Conservation (phyloP, 2,797 vertebrate genomes). For the Apogon talboti region DNA sequence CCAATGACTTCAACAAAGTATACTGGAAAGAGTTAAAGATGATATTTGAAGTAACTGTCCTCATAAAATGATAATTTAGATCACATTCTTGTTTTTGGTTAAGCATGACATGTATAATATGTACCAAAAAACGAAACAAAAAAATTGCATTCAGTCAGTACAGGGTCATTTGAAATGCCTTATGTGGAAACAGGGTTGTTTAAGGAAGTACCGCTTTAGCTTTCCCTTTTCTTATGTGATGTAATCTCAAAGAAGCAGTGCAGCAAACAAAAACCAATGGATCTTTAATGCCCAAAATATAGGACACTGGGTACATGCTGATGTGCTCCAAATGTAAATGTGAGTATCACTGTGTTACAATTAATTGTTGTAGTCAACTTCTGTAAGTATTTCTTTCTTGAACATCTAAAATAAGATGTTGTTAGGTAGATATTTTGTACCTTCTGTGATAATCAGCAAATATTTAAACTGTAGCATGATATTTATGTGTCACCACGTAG, state of each 20-base stretch:
- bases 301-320: conserved; percentile 64
- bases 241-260: conserved; percentile 50
- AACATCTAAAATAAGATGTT: conserved; percentile 74
- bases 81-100: conserved; percentile 56
- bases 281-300: conserved; percentile 58
- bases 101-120: conserved; percentile 53
- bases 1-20: conserved; percentile 47
- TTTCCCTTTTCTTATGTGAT: conserved; percentile 64
- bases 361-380: conserved; percentile 78
- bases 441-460: conserved; percentile 78
- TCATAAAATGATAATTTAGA: conserved; percentile 42
- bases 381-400: conserved; percentile 75
- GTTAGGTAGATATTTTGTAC: conserved; percentile 84
- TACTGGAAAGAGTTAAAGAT: conserved; percentile 24
- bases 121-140: conserved; percentile 60
- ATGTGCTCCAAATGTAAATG: conserved; percentile 81
- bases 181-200: conserved; percentile 83
- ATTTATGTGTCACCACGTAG: conserved; percentile 78
- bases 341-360: conserved; percentile 81
- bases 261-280: conserved; percentile 62
- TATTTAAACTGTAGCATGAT: conserved; percentile 88
- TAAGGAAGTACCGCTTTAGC: conserved; percentile 56
- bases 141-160: conserved; percentile 52
- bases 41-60: conserved; percentile 29
- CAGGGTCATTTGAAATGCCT: conserved; percentile 81